Evolutionary conservation across 2,888 invertebrate genomes (phyloP).

Genomic region (Papilio gigon): DNA sequence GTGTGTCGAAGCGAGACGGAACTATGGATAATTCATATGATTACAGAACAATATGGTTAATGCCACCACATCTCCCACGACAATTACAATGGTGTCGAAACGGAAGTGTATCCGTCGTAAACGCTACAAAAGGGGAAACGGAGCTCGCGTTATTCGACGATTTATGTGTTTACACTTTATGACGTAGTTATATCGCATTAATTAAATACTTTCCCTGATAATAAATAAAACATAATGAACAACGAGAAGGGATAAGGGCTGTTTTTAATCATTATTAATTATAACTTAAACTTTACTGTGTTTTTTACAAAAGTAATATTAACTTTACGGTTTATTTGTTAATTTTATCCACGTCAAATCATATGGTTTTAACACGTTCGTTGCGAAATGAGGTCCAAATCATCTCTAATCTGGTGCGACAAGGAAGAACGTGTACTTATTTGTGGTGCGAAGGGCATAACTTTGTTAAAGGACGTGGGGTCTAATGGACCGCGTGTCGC

Average conservation of each 20-base stretch:
- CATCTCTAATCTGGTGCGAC: too few relatives aligned
- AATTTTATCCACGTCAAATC: too few relatives aligned
- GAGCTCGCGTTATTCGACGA: conserved; percentile 46
- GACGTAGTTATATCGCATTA: conserved; percentile 29
- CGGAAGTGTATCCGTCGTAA: conserved; percentile 69
- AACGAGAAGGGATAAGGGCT: conserved; percentile 9
- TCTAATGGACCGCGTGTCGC: too few relatives aligned
- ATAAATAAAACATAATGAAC: conserved; percentile 31
- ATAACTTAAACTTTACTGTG: neutral
- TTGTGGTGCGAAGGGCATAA: too few relatives aligned
- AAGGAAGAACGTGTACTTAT: too few relatives aligned
- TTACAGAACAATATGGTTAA: conserved; percentile 54
- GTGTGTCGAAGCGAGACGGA: conserved; percentile 48
- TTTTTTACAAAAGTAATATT: neutral
- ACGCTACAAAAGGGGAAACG: conserved; percentile 54
- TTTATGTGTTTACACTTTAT: conserved; percentile 49
- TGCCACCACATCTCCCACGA: conserved; percentile 63
- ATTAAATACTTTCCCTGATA: conserved; percentile 31
- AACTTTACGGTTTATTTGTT: too few relatives aligned
- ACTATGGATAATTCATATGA: conserved; percentile 57
- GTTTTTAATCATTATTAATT: conserved; percentile 20
- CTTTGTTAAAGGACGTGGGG: too few relatives aligned
- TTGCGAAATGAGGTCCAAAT: too few relatives aligned
- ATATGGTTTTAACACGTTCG: too few relatives aligned
- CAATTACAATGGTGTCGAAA: conserved; percentile 69